phyloP scores from a whole-genome alignment of 2,113 vertebrate species.

The Scytalopus superciliaris region DNA sequence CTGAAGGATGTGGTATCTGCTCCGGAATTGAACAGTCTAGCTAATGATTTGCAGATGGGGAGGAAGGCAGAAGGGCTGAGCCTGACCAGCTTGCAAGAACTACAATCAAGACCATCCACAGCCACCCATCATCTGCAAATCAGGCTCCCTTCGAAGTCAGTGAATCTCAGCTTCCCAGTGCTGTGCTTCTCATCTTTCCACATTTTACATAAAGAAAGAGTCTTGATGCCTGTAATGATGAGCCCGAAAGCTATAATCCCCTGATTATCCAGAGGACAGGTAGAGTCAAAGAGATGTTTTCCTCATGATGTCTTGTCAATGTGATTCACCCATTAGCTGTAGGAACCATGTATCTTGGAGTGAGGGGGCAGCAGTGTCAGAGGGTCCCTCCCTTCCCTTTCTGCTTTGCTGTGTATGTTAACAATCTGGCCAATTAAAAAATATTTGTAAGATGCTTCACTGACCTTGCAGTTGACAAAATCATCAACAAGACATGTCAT shows the following conservation, averaged over 20 bases:
- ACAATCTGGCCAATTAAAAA: constrained; percentile 59
- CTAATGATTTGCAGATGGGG: not conserved
- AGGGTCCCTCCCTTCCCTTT: not conserved
- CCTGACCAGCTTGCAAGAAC: not conserved
- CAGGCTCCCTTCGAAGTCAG: not conserved
- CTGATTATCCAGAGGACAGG: not conserved
- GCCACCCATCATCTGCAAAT: constrained; percentile 16
- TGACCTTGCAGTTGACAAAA: constrained; percentile 25
- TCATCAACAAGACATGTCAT: not conserved
- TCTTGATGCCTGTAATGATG: constrained; percentile 9
- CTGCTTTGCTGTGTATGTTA: constrained; percentile 21
- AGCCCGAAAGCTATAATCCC: constrained; percentile 1
- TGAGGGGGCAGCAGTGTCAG: constrained; percentile 1
- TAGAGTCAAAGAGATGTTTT: not conserved
- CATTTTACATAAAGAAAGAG: constrained; percentile 6
- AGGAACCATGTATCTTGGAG: not conserved
- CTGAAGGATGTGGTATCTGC: constrained; percentile 28
- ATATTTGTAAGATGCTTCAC: constrained; percentile 48
- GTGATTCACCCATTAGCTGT: not conserved
- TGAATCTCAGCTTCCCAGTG: not conserved
- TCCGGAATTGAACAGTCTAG: constrained; percentile 12
- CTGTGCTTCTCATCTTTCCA: not conserved
- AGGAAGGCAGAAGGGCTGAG: constrained; percentile 25
- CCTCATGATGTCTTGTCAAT: not conserved
- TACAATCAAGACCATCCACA: not conserved